Evolutionary conservation across 2,113 vertebrate species (phyloP).

Genomic region (Dipodomys ordii): DNA sequence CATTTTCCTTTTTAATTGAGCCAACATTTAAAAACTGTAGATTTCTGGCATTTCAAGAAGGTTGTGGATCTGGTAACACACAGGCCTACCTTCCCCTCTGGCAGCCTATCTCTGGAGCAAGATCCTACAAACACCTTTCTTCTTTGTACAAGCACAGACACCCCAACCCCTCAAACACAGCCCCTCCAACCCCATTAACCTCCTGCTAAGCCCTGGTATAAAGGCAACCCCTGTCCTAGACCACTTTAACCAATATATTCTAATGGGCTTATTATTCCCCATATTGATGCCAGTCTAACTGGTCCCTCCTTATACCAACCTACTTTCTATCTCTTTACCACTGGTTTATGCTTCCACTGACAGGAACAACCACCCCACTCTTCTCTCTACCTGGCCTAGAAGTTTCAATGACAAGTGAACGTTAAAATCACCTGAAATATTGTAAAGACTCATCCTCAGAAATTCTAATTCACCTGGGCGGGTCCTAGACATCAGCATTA

Average conservation of each 20-base stretch:
- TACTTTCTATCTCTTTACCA: background rate
- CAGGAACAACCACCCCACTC: too few relatives aligned
- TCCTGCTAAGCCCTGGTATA: background rate
- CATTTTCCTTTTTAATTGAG: slow-evolving; percentile 64
- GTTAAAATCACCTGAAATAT: background rate
- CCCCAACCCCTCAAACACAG: background rate
- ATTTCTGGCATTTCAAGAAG: slow-evolving; percentile 59
- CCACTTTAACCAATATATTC: background rate
- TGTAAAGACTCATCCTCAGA: background rate
- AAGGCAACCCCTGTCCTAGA: background rate
- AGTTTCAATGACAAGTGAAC: background rate
- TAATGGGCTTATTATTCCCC: background rate
- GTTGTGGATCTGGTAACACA: background rate
- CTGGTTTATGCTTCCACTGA: background rate
- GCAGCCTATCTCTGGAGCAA: background rate
- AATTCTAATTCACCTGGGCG: background rate
- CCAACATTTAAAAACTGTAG: slow-evolving; percentile 65
- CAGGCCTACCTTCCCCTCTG: background rate
- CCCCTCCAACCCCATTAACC: fast-evolving
- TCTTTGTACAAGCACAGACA: background rate
- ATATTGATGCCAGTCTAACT: background rate
- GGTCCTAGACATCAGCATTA: too few relatives aligned
- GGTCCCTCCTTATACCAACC: background rate
- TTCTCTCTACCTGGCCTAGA: background rate
- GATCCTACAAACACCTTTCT: background rate